Evolutionary conservation across 2,888 invertebrate genomes (phyloP), one percentile per base, ranked within the genome.

Genomic region (Adelphocoris suturalis): DNA sequence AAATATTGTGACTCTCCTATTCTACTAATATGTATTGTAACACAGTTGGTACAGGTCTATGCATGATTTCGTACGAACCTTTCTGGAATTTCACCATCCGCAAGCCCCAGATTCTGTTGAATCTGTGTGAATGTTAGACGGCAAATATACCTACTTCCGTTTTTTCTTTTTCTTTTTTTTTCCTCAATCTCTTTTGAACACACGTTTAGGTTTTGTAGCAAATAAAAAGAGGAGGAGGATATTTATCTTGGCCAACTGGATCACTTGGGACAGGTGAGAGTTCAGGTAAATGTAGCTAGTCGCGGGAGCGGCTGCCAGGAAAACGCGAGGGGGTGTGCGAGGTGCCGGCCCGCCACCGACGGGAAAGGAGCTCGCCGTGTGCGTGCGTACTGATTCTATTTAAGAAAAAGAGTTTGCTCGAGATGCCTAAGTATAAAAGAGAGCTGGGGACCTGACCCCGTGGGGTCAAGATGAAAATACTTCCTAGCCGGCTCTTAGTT

Each of bases 391-490:
- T 16, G 85, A 85, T 57, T 85, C 85, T 85, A 85, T 85, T 85
- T 85, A 61, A 61, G 68, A 85, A 85, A 85, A 85, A 85, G 61
- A 27, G 37, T 37, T 61, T 57, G 61, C 46, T 85, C 48, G 61
- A n/a, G 61, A 61, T 61, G 37, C 46, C 85, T 85, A 37, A 57
- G 85, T 46, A 19, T 85, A 61, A 85, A 84, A 85, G 68, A 85
- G 85, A 61, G 37, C 68, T 28, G 37, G 48, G 85, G 57, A 37
- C 37, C 61, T 85, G 85, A 85, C 85, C 85, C 19, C 61, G n/a
- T 19, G 48, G 85, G 85, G 85, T 85, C 85, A 85, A 85, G 85
- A 85, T 85, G 85, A 61, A 85, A 85, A 85, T 85, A 85, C 57
- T 85, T 85, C 85, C 61, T 27, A 61, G 85, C 61, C 27, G 46